phyloP scores from a whole-genome alignment of 2,797 vertebrate species.

The Tapera naevia region DNA sequence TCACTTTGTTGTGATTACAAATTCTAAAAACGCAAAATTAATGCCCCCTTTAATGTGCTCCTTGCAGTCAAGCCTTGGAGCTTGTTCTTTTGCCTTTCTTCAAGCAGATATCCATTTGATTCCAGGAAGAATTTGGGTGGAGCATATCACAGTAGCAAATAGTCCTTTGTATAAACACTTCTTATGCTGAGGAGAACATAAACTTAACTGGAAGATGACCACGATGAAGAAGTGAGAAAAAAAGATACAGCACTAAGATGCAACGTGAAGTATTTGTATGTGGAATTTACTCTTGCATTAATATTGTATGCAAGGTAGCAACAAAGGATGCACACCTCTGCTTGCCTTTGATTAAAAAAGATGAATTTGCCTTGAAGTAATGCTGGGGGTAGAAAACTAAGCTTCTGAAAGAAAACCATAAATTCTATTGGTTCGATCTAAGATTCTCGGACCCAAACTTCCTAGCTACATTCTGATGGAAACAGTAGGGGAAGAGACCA shows the following conservation, averaged over 20 bases:
- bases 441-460: background rate
- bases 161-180: background rate
- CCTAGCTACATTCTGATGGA: background rate
- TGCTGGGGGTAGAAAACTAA: background rate
- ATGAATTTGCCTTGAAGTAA: background rate
- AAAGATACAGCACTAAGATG: background rate
- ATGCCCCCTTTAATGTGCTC: background rate
- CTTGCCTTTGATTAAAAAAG: background rate
- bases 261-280: background rate
- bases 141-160: background rate
- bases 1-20: background rate
- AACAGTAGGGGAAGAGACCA: background rate
- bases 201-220: background rate
- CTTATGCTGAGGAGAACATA: background rate
- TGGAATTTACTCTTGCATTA: background rate
- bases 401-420: background rate
- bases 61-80: background rate
- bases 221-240: background rate
- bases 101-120: background rate
- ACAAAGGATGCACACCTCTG: accelerated
- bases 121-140: background rate
- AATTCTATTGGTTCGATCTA: background rate
- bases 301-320: background rate
- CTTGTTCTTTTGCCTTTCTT: background rate
- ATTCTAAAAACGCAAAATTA: background rate